Base-by-base conservation (phyloP, 1,140 invertebrate species). In the Helicorthomorpha holstii region DNA sequence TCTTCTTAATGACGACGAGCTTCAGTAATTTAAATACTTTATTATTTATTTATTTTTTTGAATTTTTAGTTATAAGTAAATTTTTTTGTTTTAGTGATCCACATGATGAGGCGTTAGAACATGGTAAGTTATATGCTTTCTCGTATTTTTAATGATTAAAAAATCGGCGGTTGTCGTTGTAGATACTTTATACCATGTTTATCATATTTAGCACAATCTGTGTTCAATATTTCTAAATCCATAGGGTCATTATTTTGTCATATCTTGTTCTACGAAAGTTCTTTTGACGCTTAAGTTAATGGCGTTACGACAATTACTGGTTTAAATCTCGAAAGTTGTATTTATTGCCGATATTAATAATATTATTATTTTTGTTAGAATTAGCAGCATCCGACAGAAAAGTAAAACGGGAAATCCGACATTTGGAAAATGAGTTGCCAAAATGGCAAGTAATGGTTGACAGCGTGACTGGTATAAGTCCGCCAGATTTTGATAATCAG, bases 401-500 rank as follows among this genome's bases (percentile, higher is more conserved):
- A 60, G 76, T 76, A 59, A 83, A 84, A 63, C 79, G 80, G 56
- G 85, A 94, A 66, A 92, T 95, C 45, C 75, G 88, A 49, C 71
- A 83, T 26, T 66, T 96, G 45, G 92, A 97, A 69, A 88, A 84
- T 60, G 90, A 94, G 64, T 63, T 92, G 45, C 76, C 80, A 1
- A 79, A 86, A 54, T 94, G 87, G 87, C 89, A 93, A 66, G 86
- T 93, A n/a, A 64, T 96, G 19, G 44, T 46, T 10, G 90, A 94
- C 61, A 84, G 81, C 55, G 83, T 91, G 1, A 82, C 82, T 29
- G 87, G 85, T 2, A 75, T 77, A 3, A 82, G 80, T 59, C 78
- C 79, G 29, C 78, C 77, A 2, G 84, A 89, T 60, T 80, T 89
- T 57, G 92, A 96, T 65, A 85, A 82, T 65, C 85, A 93, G 66